A percentile compares a stretch with the other conserved stretches of the same genome.
These are phyloP conservation scores for Xiphias gladius DNA, from an alignment of 2,113 vertebrate genomes.

Conservation along the genomic window DNA sequence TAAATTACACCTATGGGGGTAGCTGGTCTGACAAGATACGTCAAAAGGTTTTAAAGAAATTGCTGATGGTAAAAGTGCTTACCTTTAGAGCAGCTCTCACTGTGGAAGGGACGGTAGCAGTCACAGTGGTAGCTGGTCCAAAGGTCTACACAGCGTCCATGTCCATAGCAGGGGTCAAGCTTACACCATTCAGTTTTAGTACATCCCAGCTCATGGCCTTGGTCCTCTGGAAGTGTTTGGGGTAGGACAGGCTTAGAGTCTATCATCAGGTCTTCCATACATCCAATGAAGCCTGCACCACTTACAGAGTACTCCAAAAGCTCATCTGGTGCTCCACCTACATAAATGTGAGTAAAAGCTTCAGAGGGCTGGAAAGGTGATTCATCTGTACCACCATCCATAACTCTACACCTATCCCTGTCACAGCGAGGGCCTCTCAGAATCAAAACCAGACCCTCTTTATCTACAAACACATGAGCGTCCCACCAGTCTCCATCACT, in stretches of 20 bases:
- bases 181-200: conserved; percentile 88
- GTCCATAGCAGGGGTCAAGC: conserved; percentile 85
- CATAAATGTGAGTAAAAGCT: conserved; percentile 55
- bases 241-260: conserved; percentile 85
- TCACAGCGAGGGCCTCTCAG: conserved; percentile 82
- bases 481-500: conserved; percentile 90
- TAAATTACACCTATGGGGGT: not conserved
- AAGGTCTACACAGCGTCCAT: conserved; percentile 89
- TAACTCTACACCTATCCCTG: conserved; percentile 77
- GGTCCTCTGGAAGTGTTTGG: conserved; percentile 40
- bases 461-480: conserved; percentile 69
- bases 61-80: conserved; percentile 52
- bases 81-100: conserved; percentile 87
- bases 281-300: conserved; percentile 86
- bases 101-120: conserved; percentile 88
- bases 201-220: conserved; percentile 82
- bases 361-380: conserved; percentile 54
- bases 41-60: not conserved
- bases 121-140: conserved; percentile 90
- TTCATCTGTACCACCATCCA: conserved; percentile 43
- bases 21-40: too few species aligned
- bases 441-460: conserved; percentile 81
- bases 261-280: conserved; percentile 89
- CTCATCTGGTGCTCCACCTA: conserved; percentile 84
- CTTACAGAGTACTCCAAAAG: conserved; percentile 72